Evolutionary conservation across 2,113 vertebrate genomes (phyloP).

Genomic region (Chlamydotis undulata): DNA sequence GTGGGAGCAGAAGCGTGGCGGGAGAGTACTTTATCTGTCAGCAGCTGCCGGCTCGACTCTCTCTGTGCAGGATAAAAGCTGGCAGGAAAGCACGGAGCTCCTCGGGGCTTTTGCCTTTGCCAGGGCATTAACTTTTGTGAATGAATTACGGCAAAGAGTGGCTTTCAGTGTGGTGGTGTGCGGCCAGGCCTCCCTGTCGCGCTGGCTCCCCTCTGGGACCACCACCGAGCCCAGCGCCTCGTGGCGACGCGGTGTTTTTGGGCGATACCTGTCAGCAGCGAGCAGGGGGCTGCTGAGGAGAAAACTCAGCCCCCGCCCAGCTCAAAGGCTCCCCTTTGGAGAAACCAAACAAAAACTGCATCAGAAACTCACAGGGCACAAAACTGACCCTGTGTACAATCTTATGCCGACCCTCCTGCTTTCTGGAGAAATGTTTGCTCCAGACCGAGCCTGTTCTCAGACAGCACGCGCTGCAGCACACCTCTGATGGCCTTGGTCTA

Average conservation of each 20-base stretch:
- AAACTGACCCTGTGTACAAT: not conserved
- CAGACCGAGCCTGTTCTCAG: not conserved
- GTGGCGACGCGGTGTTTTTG: not conserved
- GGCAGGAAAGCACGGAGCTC: not conserved
- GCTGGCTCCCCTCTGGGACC: not conserved
- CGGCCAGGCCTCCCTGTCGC: not conserved
- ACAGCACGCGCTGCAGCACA: not conserved
- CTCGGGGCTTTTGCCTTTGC: not conserved
- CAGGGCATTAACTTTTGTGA: not conserved
- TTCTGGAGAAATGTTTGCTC: not conserved
- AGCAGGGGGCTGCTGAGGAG: not conserved
- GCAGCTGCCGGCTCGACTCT: not conserved
- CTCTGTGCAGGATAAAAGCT: constrained; percentile 3
- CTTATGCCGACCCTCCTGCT: accelerated
- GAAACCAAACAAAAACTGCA: not conserved
- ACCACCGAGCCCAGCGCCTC: not conserved
- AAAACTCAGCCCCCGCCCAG: not conserved
- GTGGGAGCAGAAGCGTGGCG: constrained; percentile 18
- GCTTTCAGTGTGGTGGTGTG: not conserved
- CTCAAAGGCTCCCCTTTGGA: not conserved
- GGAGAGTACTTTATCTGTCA: constrained; percentile 26
- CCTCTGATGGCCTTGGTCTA: not conserved
- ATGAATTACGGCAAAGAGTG: not conserved
- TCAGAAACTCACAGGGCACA: not conserved
- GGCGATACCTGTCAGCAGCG: not conserved